Evolutionary conservation across 2,888 invertebrate genomes (phyloP).

Genomic region (Drosophila flavopinicola): DNA sequence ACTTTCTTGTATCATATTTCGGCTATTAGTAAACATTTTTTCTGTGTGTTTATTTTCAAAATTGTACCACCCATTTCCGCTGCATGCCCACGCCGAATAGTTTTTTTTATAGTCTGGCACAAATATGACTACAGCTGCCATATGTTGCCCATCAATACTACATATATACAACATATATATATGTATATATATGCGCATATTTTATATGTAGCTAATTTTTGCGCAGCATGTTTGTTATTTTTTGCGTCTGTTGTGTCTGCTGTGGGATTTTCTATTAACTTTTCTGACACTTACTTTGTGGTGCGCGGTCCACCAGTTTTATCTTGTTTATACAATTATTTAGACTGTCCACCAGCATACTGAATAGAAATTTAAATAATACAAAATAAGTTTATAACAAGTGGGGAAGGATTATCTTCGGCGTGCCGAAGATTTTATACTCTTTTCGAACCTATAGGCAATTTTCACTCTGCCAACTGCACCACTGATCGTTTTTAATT

Average conservation of each 20-base stretch:
- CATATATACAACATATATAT: slow-evolving; percentile 23
- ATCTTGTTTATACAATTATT: background rate
- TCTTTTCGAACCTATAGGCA: too few species aligned
- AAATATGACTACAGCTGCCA: slow-evolving; percentile 59
- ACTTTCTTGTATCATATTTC: slow-evolving; percentile 54
- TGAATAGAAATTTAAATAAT: too few species aligned
- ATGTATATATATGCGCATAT: slow-evolving; percentile 19
- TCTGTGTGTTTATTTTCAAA: slow-evolving; percentile 45
- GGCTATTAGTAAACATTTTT: slow-evolving; percentile 68
- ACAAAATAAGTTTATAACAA: too few species aligned
- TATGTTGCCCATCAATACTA: slow-evolving; percentile 59
- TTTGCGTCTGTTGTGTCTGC: slow-evolving; percentile 10
- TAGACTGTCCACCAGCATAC: background rate
- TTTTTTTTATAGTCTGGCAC: slow-evolving; percentile 32
- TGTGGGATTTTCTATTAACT: slow-evolving; percentile 15
- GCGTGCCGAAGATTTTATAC: too few species aligned
- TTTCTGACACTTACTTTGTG: slow-evolving; percentile 4
- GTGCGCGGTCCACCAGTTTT: background rate
- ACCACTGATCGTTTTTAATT: too few species aligned
- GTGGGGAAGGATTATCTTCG: too few species aligned
- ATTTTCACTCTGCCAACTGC: too few species aligned
- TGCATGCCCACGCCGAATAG: slow-evolving; percentile 31
- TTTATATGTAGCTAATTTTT: slow-evolving; percentile 45
- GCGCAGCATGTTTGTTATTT: slow-evolving; percentile 15
- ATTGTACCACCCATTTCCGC: slow-evolving; percentile 61